Evolutionary conservation across 2,797 vertebrate species (phyloP).

Genomic region (Clarias fuscus): DNA sequence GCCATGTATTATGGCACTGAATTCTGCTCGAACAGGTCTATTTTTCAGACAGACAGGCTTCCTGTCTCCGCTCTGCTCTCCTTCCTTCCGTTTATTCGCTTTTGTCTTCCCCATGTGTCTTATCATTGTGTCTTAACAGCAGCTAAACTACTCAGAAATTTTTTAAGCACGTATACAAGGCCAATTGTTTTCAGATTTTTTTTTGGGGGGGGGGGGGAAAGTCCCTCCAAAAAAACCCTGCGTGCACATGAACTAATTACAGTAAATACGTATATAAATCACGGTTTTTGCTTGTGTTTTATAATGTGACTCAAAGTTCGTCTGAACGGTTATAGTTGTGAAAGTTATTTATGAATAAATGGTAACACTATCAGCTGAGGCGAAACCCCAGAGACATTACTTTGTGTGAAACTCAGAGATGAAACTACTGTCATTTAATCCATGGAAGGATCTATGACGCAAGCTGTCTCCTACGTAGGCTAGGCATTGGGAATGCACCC

Average conservation of each 20-base stretch:
- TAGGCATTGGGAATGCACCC: background rate
- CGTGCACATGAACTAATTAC: background rate
- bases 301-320: background rate
- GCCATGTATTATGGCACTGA: constrained; percentile 24
- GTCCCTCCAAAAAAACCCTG: constrained; percentile 17
- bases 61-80: constrained; percentile 59
- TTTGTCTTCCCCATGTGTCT: constrained; percentile 56
- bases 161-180: constrained; percentile 15
- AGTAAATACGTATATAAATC: background rate
- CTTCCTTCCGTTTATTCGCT: constrained; percentile 63
- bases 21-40: constrained; percentile 52
- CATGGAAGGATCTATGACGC: background rate
- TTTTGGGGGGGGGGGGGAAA: background rate
- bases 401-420: background rate
- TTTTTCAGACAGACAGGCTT: constrained; percentile 57
- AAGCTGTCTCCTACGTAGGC: background rate
- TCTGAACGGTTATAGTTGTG: background rate
- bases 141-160: constrained; percentile 43
- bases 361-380: background rate
- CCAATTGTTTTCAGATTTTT: background rate
- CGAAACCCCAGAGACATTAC: background rate
- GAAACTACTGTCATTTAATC: constrained; percentile 10
- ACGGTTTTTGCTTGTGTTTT: background rate
- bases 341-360: background rate
- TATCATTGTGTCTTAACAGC: constrained; percentile 56